These are phyloP conservation scores for Macrobrachium nipponense DNA, from an alignment of 1,140 invertebrate genomes.

Conservation along the genomic window DNA sequence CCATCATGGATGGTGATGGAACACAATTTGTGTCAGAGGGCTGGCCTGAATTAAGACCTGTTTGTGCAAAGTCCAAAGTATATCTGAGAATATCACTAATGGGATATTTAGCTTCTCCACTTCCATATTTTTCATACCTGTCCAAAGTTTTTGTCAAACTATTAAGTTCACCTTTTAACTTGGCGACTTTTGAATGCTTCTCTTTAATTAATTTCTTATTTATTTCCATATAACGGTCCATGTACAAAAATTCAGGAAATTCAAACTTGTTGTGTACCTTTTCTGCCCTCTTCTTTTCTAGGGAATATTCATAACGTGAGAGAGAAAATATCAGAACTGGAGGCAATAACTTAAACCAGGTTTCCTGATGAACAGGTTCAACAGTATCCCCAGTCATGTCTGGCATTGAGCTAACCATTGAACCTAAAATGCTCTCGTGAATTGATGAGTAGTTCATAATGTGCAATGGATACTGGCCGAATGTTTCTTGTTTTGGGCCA, in stretches of 20 bases:
- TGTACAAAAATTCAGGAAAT: conserved; percentile 70
- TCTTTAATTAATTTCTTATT: conserved; percentile 69
- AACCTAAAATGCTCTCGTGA: conserved; percentile 70
- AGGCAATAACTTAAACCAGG: conserved; percentile 71
- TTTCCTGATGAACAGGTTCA: conserved; percentile 59
- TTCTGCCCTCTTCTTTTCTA: conserved; percentile 69
- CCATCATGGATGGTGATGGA: conserved; percentile 44
- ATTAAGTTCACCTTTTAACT: conserved; percentile 69
- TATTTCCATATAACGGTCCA: conserved; percentile 72
- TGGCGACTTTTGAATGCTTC: conserved; percentile 69
- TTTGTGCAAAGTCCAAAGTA: conserved; percentile 63
- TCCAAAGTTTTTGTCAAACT: conserved; percentile 68
- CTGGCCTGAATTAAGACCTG: conserved; percentile 28
- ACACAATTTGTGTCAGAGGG: conserved; percentile 34
- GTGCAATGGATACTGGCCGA: conserved; percentile 71
- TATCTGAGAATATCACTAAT: conserved; percentile 62
- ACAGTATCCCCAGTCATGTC: conserved; percentile 48
- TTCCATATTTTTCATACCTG: conserved; percentile 67
- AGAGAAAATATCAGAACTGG: conserved; percentile 71
- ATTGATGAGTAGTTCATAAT: conserved; percentile 70
- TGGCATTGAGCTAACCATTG: conserved; percentile 67
- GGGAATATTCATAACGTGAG: conserved; percentile 72
- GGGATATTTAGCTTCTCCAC: conserved; percentile 58
- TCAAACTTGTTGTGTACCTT: conserved; percentile 72
- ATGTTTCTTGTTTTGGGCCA: conserved; percentile 68